Percentiles rank a stretch among this genome's conserved stretches.
phyloP scores from a whole-genome alignment of 2,797 vertebrate genomes.

The Scolopax rusticola region DNA sequence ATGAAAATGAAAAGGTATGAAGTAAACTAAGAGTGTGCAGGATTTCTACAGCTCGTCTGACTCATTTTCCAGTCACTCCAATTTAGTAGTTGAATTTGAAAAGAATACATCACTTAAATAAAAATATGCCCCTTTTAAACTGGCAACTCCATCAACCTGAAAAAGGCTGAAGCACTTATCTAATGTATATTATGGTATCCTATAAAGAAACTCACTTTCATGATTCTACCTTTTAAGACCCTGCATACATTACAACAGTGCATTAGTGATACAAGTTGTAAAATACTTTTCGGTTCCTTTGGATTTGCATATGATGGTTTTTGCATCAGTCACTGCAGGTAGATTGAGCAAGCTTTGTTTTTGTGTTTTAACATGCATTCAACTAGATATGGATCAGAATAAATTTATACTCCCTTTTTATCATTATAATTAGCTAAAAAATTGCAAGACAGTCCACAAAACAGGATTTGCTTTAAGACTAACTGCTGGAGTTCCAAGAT shows the following conservation, averaged over 20 bases:
- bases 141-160: constrained; percentile 72
- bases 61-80: constrained; percentile 52
- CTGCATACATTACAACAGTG: constrained; percentile 86
- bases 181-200: constrained; percentile 75
- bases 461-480: constrained; percentile 87
- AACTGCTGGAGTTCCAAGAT: constrained; percentile 85
- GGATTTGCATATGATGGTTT: constrained; percentile 92
- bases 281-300: constrained; percentile 86
- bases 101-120: constrained; percentile 62
- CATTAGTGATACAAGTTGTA: constrained; percentile 88
- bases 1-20: constrained; percentile 48
- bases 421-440: constrained; percentile 93
- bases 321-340: constrained; percentile 94
- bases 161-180: constrained; percentile 78
- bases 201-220: constrained; percentile 74
- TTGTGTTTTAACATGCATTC: constrained; percentile 93
- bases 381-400: constrained; percentile 89
- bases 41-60: constrained; percentile 36
- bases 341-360: constrained; percentile 94
- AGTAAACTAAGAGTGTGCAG: constrained; percentile 25
- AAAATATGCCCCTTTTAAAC: constrained; percentile 63
- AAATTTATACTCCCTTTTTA: constrained; percentile 90
- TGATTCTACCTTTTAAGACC: constrained; percentile 75
- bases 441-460: constrained; percentile 94
- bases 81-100: constrained; percentile 53